Evolutionary conservation across 92 coral and sea anemone species (phyloP), one percentile per base, ranked within the genome.

Genomic region (Phenganax subtilis): DNA sequence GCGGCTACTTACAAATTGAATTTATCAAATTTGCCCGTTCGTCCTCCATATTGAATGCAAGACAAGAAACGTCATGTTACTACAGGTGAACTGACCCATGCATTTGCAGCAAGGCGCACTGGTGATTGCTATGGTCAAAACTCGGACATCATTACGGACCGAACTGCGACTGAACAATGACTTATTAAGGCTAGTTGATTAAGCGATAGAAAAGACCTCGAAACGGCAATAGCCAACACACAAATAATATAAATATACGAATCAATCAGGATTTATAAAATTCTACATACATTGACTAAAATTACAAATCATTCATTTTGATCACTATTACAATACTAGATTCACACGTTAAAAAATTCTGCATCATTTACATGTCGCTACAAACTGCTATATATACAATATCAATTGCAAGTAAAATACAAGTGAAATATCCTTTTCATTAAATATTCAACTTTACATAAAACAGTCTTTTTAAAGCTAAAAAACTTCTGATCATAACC

Each of bases 41-140:
- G 89, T 92, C 99, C 90, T 94, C 97, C 99, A 92, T 96, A 69
- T 91, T 90, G 88, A 75, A 76, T 65, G 75, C 59, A 54, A 28
- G 62, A 65, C 51, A 51, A 56, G 15, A 54, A 16, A 60, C 58
- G 31, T 51, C 12, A 69, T 30, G 54, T 69, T 20, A 66, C 3
- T 2, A 2, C 10, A 17, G 31, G 30, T 17, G 2, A 1, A 17
- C 3, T 2, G 72, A 30, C 12, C 12, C 3, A 66, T 27, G 27
- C 3, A 65, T 14, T 66, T 30, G 12, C 5, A 1, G 47, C 47
- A 20, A 20, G 25, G 25, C 25, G 25, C 25, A 20, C 25, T 20
- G 25, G 25, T 20, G 25, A 20, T 20, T 20, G 25, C 25, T 20
- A 20, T 20, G 25, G 25, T 20, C 25, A 20, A 20, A 20, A 20